Base-by-base conservation (phyloP, 2,888 invertebrate genomes). In the Cataglyphis rosenhaueri region DNA sequence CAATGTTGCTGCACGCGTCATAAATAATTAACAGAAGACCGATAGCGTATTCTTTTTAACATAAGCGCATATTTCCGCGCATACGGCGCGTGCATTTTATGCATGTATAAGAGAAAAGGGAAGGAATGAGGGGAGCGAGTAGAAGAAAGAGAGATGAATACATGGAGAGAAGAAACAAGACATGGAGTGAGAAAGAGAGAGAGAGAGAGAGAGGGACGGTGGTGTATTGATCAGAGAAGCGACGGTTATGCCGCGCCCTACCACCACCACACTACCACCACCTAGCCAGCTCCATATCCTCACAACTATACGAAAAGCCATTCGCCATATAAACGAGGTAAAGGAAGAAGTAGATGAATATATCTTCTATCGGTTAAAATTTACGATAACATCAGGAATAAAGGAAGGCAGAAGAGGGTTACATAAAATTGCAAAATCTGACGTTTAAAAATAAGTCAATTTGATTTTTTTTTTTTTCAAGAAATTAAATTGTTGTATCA, bases 181-280 rank as follows among this genome's bases (percentile, higher is more conserved):
- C 64, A 70, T 85, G 74, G 75, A 62, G 89, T 88, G 88, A 84
- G 87, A 83, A 89, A 88, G 91, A 92, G 91, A 91, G 89, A 91
- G 89, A 88, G 91, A 92, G 87, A 83, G 89, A 88, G 91, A 92
- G 91, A 91, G 89, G 91, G 90, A 90, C 90, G 91, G 92, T 91
- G 92, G 92, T 88, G 93, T 94, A 94, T 94, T 94, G 94, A 94
- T 94, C 94, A 93, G 93, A 92, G 92, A 93, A 93, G 92, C 93
- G 91, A 92, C 92, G 92, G 92, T 92, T 93, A 93, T 93, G 93
- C 93, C 94, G 93, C 94, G 92, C 94, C 94, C 94, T 94, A 93
- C 93, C 92, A 93, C 92, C 92, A 93, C 92, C 89, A 91, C 90
- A 83, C 79, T 79, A 87, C 83, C 76, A 83, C 89, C 84, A 85